Percentiles rank a stretch among this genome's conserved stretches.
Evolutionary conservation across 2,113 vertebrate genomes (phyloP).

Genomic region (Colaptes auratus): DNA sequence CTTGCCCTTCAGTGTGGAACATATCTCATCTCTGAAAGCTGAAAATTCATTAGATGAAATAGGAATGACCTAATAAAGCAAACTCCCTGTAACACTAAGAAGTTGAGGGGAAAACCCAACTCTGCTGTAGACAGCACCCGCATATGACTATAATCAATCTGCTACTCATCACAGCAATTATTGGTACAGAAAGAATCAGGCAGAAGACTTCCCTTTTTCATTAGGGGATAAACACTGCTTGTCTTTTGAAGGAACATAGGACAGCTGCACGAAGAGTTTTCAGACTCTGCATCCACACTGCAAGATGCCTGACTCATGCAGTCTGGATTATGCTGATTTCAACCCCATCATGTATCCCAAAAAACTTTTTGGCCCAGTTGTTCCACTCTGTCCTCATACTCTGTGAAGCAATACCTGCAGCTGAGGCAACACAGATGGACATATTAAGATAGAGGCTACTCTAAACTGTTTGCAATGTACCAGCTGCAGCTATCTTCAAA

Average conservation of each 20-base stretch:
- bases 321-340: accelerated
- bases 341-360: not conserved
- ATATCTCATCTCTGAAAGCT: slow-evolving; percentile 2
- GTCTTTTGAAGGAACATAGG: not conserved
- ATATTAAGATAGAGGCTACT: not conserved
- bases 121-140: not conserved
- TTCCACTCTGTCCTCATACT: not conserved
- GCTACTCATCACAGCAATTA: not conserved
- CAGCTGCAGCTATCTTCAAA: not conserved
- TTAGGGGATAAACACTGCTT: not conserved
- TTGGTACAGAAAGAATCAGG: not conserved
- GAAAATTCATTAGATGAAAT: slow-evolving; percentile 45
- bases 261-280: not conserved
- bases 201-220: not conserved
- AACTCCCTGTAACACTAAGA: not conserved
- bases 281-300: not conserved
- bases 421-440: not conserved
- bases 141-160: not conserved
- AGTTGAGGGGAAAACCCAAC: not conserved
- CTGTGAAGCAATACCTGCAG: not conserved
- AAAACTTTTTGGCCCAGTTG: not conserved
- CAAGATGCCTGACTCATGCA: accelerated
- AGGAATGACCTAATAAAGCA: slow-evolving; percentile 25
- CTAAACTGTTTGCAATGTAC: not conserved
- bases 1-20: slow-evolving; percentile 27